Evolutionary conservation across 2,797 vertebrate genomes (phyloP), one percentile per base, ranked within the genome.

Genomic region (Sphenodon punctatus): DNA sequence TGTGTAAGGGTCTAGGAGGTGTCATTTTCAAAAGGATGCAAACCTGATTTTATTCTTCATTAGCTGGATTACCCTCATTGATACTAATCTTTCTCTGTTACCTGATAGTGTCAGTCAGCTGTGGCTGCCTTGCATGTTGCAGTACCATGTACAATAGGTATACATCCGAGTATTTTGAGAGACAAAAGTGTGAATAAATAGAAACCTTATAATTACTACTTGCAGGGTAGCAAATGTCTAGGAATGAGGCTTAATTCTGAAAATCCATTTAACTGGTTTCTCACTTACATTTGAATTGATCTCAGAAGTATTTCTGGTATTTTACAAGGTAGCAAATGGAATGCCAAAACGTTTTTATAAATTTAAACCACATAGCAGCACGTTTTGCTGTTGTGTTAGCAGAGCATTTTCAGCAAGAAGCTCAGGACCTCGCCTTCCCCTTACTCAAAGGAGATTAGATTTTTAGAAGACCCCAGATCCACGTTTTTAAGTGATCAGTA

Each of bases 1-100:
- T 0, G 1, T 61, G 11, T 4, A 6, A 45, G 30, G 66, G 16
- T 4, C n/a, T 1, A 14, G 8, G 23, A n/a, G 43, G 39, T 51
- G 70, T 84, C 46, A 8, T 51, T 56, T 88, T 65, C 64, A 30
- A 80, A 53, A 78, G 55, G 68, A 36, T 75, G 82, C 67, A 88
- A 39, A 88, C 75, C 65, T 80, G 36, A 59, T 43, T 84, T 82
- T 67, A 15, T 69, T 80, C 78, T 56, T 82, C 69, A 23, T 63
- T 55, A 27, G 65, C 59, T 67, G 66, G 3, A 9, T 34, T 49
- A 85, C 78, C 56, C 84, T 84, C 55, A 41, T 41, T 85, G 89
- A 36, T 90, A 66, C 71, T 27, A 1, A 48, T 79, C 60, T 78
- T 67, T 71, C 56, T 73, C 42, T 60, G 1, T 74, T 15, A 48